Percentiles rank a stretch among this genome's conserved stretches.
phyloP scores from a whole-genome alignment of 2,113 vertebrate species.

The Mobula birostris region DNA sequence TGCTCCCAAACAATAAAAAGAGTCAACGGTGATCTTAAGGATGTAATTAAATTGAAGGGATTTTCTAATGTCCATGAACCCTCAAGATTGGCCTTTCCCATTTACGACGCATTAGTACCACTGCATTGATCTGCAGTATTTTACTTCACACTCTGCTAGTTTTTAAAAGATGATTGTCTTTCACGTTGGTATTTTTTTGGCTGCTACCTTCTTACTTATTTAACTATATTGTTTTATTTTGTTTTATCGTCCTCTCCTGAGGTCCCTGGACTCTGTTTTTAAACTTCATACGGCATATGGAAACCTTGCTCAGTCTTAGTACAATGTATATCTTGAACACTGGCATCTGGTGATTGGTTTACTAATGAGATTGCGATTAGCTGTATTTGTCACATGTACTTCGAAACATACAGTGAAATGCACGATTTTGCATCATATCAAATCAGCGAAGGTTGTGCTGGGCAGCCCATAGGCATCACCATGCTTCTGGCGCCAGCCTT shows the following conservation, averaged over 20 bases:
- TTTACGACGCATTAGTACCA: not conserved
- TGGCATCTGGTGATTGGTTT: no score
- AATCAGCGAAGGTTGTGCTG: no score
- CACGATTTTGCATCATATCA: no score
- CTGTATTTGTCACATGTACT: no score
- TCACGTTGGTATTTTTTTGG: not conserved
- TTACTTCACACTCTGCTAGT: not conserved
- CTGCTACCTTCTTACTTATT: not conserved
- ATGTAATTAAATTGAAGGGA: slow-evolving; percentile 10
- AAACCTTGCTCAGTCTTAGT: not conserved
- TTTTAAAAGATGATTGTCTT: not conserved
- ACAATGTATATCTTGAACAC: not conserved
- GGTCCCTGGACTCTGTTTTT: not conserved
- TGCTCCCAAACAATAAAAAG: not conserved
- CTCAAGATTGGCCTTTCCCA: not conserved
- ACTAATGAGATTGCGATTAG: no score
- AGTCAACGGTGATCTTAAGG: not conserved
- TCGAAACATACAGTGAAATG: no score
- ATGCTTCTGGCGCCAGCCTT: no score
- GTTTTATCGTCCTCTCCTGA: not conserved
- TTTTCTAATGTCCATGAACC: not conserved
- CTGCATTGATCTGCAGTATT: not conserved
- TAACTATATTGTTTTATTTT: not conserved
- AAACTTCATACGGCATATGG: not conserved
- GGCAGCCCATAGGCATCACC: no score